Evolutionary conservation across 1,140 invertebrate species (phyloP).

Genomic region (Euura saliciscinereae): DNA sequence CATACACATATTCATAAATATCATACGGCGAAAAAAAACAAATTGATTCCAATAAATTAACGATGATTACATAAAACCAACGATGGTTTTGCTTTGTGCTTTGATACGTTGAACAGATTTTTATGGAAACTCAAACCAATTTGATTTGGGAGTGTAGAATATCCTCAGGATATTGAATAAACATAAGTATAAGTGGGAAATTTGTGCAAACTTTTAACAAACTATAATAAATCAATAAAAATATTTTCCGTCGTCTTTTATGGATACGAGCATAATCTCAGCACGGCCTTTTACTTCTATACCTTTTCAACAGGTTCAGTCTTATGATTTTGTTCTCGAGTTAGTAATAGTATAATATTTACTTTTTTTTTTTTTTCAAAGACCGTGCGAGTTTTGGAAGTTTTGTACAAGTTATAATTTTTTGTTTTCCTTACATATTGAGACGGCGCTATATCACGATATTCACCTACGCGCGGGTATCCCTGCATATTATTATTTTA

Average conservation of each 20-base stretch:
- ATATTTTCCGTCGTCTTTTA: background rate
- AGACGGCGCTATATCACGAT: background rate
- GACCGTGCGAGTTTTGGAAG: constrained; percentile 3
- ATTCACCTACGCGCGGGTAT: constrained; percentile 6
- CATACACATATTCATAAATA: constrained; percentile 3
- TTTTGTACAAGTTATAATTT: background rate
- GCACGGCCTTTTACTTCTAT: background rate
- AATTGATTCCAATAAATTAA: background rate
- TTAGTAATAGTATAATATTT: constrained; percentile 2
- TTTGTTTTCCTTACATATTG: background rate
- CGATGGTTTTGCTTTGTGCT: background rate
- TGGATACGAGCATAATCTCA: background rate
- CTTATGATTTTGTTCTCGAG: constrained; percentile 43
- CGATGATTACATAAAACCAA: no score
- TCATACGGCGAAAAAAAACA: background rate
- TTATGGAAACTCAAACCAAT: background rate
- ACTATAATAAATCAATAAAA: background rate
- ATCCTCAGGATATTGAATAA: background rate
- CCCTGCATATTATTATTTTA: background rate
- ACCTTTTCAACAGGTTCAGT: constrained; percentile 48
- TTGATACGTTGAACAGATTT: background rate
- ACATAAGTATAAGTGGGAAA: no score
- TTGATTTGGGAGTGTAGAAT: background rate
- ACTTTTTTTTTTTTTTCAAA: background rate
- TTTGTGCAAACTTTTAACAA: no score